Evolutionary conservation across 1,140 invertebrate genomes (phyloP).

Genomic region (Cataglyphis hispanica): DNA sequence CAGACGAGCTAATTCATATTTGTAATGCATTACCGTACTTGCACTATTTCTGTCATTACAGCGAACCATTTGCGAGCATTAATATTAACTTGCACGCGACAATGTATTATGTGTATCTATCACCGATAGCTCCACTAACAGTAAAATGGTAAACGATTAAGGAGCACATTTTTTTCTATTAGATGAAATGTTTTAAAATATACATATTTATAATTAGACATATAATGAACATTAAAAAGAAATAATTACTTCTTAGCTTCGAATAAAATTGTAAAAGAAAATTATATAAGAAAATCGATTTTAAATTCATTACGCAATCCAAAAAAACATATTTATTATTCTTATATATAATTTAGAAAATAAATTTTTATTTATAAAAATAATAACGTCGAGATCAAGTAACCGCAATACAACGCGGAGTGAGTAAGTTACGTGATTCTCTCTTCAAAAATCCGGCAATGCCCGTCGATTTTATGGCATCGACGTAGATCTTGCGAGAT

Average conservation of each 20-base stretch:
- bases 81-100: constrained; percentile 18
- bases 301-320: neutral
- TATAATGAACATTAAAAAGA: too few species aligned
- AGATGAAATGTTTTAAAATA: too few species aligned
- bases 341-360: neutral
- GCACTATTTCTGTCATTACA: constrained; percentile 49
- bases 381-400: neutral
- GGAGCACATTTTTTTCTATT: too few species aligned
- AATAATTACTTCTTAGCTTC: too few species aligned
- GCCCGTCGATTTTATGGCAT: constrained; percentile 44
- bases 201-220: too few species aligned
- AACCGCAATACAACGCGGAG: neutral
- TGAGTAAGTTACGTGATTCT: neutral
- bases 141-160: neutral
- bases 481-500: constrained; percentile 18
- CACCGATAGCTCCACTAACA: neutral
- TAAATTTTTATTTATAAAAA: neutral
- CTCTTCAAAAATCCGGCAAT: neutral
- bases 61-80: constrained; percentile 33
- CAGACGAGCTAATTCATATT: constrained; percentile 51
- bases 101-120: constrained; percentile 10
- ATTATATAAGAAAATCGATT: neutral
- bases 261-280: neutral
- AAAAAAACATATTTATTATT: neutral
- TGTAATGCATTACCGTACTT: constrained; percentile 53